Base-by-base conservation (phyloP, 1,140 invertebrate genomes). In the Diachasma alloeum region DNA sequence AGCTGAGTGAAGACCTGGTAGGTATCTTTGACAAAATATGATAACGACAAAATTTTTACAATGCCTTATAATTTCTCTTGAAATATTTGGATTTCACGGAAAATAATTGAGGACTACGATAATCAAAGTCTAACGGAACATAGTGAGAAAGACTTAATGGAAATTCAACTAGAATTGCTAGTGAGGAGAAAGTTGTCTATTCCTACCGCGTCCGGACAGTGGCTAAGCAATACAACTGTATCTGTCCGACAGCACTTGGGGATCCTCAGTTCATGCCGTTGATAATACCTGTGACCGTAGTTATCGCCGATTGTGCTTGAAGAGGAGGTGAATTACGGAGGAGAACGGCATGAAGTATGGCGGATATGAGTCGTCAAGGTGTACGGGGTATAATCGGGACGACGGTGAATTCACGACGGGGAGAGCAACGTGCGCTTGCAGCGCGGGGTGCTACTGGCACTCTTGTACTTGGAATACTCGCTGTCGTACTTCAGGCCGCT, bases 391-490 rank as follows among this genome's bases (percentile, higher is more conserved):
- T 89, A 81, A 86, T 87, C 76, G 85, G 84, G 77, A 86, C 83
- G 82, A 82, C 83, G 46, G 79, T 81, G 78, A 87, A 88, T 82
- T 85, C 87, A 46, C 81, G 84, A 37, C 82, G 86, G 44, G 85
- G 81, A 83, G 80, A 87, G 74, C 85, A 82, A 73, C 84, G 88
- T 69, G 87, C 88, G 37, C 75, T 91, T 81, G 83, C 85, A 48
- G 88, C 87, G 36, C 84, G 88, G 10, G 84, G 86, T 31, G 87
- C 94, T 85, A 92, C 94, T 86, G 92, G 92, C 83, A 93, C 95
- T 80, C 93, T 95, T 72, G 91, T 92, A 81, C 90, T 96, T 78
- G 94, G 94, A 78, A 93, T 96, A 82, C 90, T 95, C 74, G 95
- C 94, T 83, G 93, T 95, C 82, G 92, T 94, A 53, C 91, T 95